phyloP scores from a whole-genome alignment of 2,113 vertebrate genomes.

The Irena cyanogastra region DNA sequence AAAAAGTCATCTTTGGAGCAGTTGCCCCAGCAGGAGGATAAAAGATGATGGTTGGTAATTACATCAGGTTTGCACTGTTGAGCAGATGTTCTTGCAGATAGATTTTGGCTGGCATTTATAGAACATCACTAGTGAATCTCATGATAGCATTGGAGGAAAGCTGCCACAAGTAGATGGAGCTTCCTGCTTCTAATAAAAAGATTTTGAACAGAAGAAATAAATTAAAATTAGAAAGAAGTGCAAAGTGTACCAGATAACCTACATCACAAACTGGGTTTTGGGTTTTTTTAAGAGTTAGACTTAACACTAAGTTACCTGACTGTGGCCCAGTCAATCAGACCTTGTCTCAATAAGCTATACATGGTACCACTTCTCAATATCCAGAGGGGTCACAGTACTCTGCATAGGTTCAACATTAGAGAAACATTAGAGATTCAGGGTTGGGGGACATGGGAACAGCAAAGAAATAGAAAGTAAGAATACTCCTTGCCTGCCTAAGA shows the following conservation, averaged over 20 bases:
- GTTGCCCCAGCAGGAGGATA: slow-evolving; percentile 79
- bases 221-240: not conserved
- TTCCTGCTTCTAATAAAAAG: slow-evolving; percentile 23
- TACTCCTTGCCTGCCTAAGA: not conserved
- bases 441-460: not conserved
- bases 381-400: not conserved
- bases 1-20: slow-evolving; percentile 77
- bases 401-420: not conserved
- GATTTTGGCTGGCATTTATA: slow-evolving; percentile 78
- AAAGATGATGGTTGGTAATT: slow-evolving; percentile 81
- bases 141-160: slow-evolving; percentile 42
- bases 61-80: slow-evolving; percentile 78
- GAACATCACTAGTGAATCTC: slow-evolving; percentile 66
- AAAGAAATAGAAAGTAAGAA: not conserved
- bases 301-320: not conserved
- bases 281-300: not conserved
- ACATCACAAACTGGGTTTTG: not conserved
- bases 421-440: not conserved
- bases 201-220: not conserved
- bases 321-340: not conserved
- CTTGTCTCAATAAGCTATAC: not conserved
- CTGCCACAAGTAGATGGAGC: slow-evolving; percentile 53
- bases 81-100: slow-evolving; percentile 78
- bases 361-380: not conserved
- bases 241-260: not conserved